Evolutionary conservation across 2,797 vertebrate species (phyloP), one percentile per base, ranked within the genome.

Genomic region (Eidolon dupreanum): DNA sequence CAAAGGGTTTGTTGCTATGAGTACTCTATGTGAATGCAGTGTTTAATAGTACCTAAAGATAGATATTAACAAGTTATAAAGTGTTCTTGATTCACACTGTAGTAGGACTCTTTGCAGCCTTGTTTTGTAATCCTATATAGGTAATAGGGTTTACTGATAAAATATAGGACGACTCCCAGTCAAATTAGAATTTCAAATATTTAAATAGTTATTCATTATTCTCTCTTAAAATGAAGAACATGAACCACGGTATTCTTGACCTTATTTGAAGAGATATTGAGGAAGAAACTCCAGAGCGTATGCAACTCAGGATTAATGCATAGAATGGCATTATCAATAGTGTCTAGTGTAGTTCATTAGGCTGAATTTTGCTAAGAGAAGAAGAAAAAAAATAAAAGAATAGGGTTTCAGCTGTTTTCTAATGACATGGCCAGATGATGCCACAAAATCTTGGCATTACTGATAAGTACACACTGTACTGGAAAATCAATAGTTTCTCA

Each of bases 401-500:
- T 59, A 96, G 43, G 20, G 84, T 94, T 94, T 96, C 93, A 97
- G 68, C 46, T 51, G 28, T 89, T 96, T 95, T 96, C 96, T 96
- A 97, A 98, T 97, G 96, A 90, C 88, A 93, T 75, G 43, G 82
- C 94, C 93, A 94, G 95, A 97, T 95, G 93, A 97, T 97, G 75
- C 96, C 90, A 93, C 74, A 97, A 97, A 97, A 38, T 81, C 90
- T 93, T 97, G 96, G 90, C 94, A 94, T 94, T 77, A 90, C 75
- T 65, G 92, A 97, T 83, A 88, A 90, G 82, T 75, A 79, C 71
- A 55, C 2, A 6, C 78, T 94, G 92, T 97, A 74, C 97, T 96
- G 87, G 96, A 95, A 98, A 98, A 94, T 94, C 94, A 93, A 94
- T 96, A 97, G 63, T 51, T 97, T 98, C 96, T 97, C 84, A 90